These are phyloP conservation scores for Cotesia vestalis DNA, from an alignment of 1,140 invertebrate genomes.

Conservation along the genomic window DNA sequence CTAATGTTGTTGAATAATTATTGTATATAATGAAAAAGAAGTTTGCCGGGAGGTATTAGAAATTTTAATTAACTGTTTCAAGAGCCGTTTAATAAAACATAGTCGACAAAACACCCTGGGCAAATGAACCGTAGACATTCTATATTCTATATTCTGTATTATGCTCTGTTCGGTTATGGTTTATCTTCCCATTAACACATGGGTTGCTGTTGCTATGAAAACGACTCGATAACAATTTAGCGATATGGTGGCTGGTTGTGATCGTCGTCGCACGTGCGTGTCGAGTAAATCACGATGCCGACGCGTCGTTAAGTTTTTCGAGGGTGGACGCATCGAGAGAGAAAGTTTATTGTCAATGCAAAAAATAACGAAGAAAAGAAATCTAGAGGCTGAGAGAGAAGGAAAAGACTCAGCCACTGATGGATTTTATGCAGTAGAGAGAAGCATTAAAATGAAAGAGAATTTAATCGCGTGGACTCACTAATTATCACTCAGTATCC, in stretches of 20 bases:
- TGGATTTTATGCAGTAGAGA: conserved; percentile 22
- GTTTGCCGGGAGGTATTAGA: no score
- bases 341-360: neutral
- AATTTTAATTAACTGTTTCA: no score
- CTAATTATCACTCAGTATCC: conserved; percentile 50
- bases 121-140: conserved; percentile 17
- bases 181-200: conserved; percentile 50
- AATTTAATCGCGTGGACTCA: conserved; percentile 42
- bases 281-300: conserved; percentile 52
- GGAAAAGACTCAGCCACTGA: no score
- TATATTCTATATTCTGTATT: neutral
- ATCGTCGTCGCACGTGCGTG: conserved; percentile 46
- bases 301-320: conserved; percentile 46
- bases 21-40: no score
- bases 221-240: conserved; percentile 45
- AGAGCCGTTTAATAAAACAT: no score
- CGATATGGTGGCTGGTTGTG: conserved; percentile 18
- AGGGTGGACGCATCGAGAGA: neutral
- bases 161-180: conserved; percentile 22
- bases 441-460: conserved; percentile 17
- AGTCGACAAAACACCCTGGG: no score
- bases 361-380: no score
- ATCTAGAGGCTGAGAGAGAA: no score
- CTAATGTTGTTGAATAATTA: neutral
- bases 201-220: conserved; percentile 40